A percentile compares a stretch with the other conserved stretches of the same genome.
These are phyloP conservation scores for Cheilinus undulatus DNA, from an alignment of 2,113 vertebrate species.

Conservation along the genomic window DNA sequence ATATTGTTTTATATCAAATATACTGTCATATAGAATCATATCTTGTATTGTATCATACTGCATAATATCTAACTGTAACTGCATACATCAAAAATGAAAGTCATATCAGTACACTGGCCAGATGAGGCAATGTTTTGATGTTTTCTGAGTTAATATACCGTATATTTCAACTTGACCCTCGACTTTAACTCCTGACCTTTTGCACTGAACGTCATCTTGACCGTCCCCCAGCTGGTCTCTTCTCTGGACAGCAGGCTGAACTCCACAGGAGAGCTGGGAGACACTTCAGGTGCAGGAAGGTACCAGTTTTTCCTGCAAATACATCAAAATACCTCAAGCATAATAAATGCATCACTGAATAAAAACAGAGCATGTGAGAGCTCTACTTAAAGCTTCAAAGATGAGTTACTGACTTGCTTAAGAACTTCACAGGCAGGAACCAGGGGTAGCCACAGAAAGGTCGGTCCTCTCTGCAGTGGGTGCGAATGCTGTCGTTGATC, in stretches of 20 bases:
- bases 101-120: too few relatives aligned
- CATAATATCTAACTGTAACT: too few relatives aligned
- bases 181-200: slow-evolving; percentile 81
- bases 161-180: too few relatives aligned
- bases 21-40: too few relatives aligned
- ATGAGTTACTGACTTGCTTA: slow-evolving; percentile 87
- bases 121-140: too few relatives aligned
- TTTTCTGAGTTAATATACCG: too few relatives aligned
- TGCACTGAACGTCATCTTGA: slow-evolving; percentile 90
- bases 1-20: too few relatives aligned
- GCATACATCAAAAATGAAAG: too few relatives aligned
- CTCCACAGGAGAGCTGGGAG: slow-evolving; percentile 83
- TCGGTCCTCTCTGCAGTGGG: slow-evolving; percentile 84
- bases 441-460: slow-evolving; percentile 96
- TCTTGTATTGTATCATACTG: too few relatives aligned
- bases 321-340: neutral
- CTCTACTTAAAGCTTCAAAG: neutral
- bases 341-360: neutral
- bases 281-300: slow-evolving; percentile 89
- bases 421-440: slow-evolving; percentile 94
- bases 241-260: slow-evolving; percentile 91
- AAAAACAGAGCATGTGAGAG: neutral
- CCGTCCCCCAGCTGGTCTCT: slow-evolving; percentile 84
- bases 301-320: slow-evolving; percentile 95
- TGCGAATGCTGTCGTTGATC: slow-evolving; percentile 91